phyloP scores from a whole-genome alignment of 2,888 invertebrate genomes.

The Apodemia zela region DNA sequence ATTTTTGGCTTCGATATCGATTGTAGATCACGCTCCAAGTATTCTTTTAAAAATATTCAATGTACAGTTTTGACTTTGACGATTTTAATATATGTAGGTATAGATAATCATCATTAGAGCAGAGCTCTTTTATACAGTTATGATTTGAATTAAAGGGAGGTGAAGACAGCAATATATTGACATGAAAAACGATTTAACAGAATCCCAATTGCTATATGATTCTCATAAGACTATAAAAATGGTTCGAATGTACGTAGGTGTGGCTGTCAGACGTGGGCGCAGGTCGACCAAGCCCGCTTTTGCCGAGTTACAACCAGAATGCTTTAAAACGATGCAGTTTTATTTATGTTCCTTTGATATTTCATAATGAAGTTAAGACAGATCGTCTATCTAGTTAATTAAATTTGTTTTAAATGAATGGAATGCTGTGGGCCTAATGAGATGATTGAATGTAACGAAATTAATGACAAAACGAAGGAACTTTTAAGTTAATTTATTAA shows the following conservation, averaged over 20 bases:
- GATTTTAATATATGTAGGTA: no score
- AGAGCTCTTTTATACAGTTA: no score
- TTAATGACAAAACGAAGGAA: not conserved
- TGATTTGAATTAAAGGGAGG: no score
- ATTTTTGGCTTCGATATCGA: no score
- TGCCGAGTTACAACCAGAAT: constrained; percentile 20
- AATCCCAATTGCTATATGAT: not conserved
- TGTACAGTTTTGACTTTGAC: no score
- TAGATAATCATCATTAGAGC: no score
- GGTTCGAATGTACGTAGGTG: constrained; percentile 44
- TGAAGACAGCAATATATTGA: not conserved
- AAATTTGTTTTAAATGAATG: constrained; percentile 12
- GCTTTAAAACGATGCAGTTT: constrained; percentile 5
- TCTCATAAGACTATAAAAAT: constrained; percentile 49
- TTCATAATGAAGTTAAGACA: not conserved
- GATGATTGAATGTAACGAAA: constrained; percentile 1
- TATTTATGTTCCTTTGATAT: constrained; percentile 14
- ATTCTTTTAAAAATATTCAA: no score
- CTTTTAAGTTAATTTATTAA: not conserved
- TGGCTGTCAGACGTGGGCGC: constrained; percentile 48
- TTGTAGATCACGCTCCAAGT: no score
- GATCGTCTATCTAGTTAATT: not conserved
- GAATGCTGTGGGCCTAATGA: not conserved
- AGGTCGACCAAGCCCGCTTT: constrained; percentile 32
- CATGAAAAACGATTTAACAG: not conserved